Evolutionary conservation across 2,797 vertebrate genomes (phyloP).

Genomic region (Sparidentex hasta): DNA sequence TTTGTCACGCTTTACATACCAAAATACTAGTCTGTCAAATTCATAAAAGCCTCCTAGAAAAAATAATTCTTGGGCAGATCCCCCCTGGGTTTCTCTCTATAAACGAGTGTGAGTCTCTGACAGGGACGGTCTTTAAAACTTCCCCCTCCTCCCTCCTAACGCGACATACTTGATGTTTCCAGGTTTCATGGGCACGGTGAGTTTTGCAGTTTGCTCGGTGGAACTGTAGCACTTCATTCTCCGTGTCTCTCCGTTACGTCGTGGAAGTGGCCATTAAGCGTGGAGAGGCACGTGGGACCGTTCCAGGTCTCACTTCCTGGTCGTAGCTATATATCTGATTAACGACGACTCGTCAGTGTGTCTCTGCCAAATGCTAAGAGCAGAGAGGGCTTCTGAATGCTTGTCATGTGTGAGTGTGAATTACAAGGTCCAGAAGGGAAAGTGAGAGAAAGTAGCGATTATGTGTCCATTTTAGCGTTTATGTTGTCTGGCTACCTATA

Average conservation of each 20-base stretch:
- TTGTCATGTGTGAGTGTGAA: conserved; percentile 3
- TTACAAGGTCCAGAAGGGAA: neutral
- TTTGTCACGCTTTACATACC: conserved; percentile 1
- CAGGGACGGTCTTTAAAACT: conserved; percentile 12
- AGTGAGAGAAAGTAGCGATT: neutral
- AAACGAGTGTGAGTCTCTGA: conserved; percentile 24
- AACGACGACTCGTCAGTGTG: conserved; percentile 27
- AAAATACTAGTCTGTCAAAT: conserved; percentile 10
- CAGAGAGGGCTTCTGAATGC: conserved; percentile 4
- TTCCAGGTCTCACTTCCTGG: conserved; percentile 32
- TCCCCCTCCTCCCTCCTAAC: neutral
- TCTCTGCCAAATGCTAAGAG: conserved; percentile 36
- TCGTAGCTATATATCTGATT: conserved; percentile 41
- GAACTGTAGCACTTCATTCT: conserved; percentile 8
- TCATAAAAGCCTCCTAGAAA: conserved; percentile 13
- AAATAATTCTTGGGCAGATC: conserved; percentile 18
- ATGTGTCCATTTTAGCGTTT: neutral
- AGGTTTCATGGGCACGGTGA: conserved; percentile 17
- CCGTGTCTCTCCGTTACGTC: neutral
- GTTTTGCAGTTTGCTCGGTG: conserved; percentile 27
- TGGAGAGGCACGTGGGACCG: neutral
- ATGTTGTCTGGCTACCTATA: neutral
- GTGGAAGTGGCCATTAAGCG: conserved; percentile 26
- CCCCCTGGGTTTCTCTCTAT: neutral
- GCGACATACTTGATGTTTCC: conserved; percentile 36